phyloP scores from a whole-genome alignment of 64 coral and sea anemone genomes.

The Actinia tenebrosa region DNA sequence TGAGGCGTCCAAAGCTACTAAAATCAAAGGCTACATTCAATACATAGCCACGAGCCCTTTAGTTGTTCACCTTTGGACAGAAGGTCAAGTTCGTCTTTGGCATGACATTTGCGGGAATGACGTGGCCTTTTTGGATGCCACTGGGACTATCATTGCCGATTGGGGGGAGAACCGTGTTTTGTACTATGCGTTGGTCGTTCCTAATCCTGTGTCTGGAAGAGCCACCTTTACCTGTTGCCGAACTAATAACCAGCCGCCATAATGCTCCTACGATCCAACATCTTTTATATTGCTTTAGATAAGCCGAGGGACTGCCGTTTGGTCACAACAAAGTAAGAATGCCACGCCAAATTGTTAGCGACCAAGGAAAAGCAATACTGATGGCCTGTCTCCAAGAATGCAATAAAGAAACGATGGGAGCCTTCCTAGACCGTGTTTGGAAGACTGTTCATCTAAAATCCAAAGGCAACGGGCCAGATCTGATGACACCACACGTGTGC shows the following conservation, averaged over 20 bases:
- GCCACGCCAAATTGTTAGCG: not conserved
- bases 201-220: not conserved
- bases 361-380: conserved; percentile 11
- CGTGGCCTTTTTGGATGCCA: conserved; percentile 27
- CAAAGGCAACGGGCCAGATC: not conserved
- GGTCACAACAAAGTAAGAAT: not conserved
- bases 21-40: conserved; percentile 32
- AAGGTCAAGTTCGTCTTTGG: conserved; percentile 43
- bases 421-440: conserved; percentile 17
- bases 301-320: not conserved
- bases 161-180: conserved; percentile 14
- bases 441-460: not conserved
- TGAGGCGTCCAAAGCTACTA: not conserved
- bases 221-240: conserved; percentile 35
- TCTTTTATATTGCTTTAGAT: not conserved
- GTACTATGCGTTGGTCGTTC: conserved; percentile 28
- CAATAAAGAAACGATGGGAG: not conserved
- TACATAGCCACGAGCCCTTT: not conserved
- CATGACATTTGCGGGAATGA: conserved; percentile 23
- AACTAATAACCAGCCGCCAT: conserved; percentile 22
- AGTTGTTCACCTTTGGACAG: conserved; percentile 33
- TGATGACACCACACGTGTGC: conserved; percentile 25
- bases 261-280: conserved; percentile 21
- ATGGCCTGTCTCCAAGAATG: not conserved
- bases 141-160: conserved; percentile 17